Conservation (phyloP, 2,888 invertebrate genomes). For the Bombylius discolor region DNA sequence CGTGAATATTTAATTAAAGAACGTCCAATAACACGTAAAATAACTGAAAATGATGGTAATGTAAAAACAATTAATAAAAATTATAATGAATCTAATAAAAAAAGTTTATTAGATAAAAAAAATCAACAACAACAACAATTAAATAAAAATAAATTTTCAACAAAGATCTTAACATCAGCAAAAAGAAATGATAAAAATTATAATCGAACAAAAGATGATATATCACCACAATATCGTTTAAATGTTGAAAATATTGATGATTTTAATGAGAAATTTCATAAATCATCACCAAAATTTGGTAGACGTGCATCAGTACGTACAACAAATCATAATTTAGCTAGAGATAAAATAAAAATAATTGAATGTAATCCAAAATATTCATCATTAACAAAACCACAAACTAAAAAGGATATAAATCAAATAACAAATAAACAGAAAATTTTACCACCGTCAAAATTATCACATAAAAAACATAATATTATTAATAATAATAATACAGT, state of each 20-base stretch:
- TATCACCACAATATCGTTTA: slow-evolving; percentile 8
- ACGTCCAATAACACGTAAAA: slow-evolving; percentile 21
- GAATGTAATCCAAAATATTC: slow-evolving; percentile 31
- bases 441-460: too few relatives aligned
- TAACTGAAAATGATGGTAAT: slow-evolving; percentile 12
- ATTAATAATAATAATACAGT: not conserved
- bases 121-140: not conserved
- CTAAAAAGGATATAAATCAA: slow-evolving; percentile 11
- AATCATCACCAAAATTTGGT: slow-evolving; percentile 28
- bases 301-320: slow-evolving; percentile 26
- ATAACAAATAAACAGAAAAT: slow-evolving; percentile 9
- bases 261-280: slow-evolving; percentile 17
- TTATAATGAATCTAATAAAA: not conserved
- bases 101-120: not conserved
- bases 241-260: slow-evolving; percentile 23
- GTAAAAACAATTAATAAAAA: not conserved
- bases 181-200: slow-evolving; percentile 9
- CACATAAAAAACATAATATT: not conserved
- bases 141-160: not conserved
- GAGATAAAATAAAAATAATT: slow-evolving; percentile 27
- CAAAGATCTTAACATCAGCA: not conserved
- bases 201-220: slow-evolving; percentile 15
- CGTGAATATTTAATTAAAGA: slow-evolving; percentile 31
- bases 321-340: slow-evolving; percentile 24
- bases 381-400: not conserved